These are phyloP conservation scores for Ploceus nigricollis DNA, from an alignment of 2,113 vertebrate species.

Conservation along the genomic window DNA sequence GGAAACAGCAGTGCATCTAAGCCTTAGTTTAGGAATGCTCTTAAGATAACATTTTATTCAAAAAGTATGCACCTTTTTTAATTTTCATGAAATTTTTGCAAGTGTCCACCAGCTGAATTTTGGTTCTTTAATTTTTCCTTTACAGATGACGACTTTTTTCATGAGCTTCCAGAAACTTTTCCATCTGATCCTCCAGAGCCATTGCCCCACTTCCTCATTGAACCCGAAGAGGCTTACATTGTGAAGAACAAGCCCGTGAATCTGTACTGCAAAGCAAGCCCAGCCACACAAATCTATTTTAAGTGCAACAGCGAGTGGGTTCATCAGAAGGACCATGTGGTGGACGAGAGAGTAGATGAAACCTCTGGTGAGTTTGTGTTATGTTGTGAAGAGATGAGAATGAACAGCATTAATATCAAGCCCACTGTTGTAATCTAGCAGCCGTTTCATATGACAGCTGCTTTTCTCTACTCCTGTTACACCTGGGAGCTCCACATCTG, in stretches of 20 bases:
- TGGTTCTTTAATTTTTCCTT: background rate
- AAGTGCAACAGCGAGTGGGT: conserved; percentile 99
- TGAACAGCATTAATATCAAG: background rate
- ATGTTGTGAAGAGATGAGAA: background rate
- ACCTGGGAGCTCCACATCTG: background rate
- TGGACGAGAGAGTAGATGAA: conserved; percentile 91
- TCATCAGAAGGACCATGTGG: conserved; percentile 94
- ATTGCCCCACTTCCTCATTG: conserved; percentile 91
- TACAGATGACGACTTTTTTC: conserved; percentile 91
- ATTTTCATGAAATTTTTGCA: background rate
- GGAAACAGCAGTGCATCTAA: background rate
- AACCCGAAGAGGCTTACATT: conserved; percentile 94
- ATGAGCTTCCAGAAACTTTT: conserved; percentile 94
- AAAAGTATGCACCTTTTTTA: background rate
- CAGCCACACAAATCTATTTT: conserved; percentile 96
- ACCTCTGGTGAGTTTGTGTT: conserved; percentile 83
- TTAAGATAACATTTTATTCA: background rate
- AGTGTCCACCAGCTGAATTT: background rate
- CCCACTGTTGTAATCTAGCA: background rate
- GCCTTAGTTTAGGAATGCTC: background rate
- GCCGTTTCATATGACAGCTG: background rate
- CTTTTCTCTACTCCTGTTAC: background rate
- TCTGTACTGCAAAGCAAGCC: conserved; percentile 93
- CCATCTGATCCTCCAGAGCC: conserved; percentile 95
- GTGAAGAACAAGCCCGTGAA: conserved; percentile 94